Conservation (phyloP, 2,113 vertebrate species). For the Brienomyrus longianalis region DNA sequence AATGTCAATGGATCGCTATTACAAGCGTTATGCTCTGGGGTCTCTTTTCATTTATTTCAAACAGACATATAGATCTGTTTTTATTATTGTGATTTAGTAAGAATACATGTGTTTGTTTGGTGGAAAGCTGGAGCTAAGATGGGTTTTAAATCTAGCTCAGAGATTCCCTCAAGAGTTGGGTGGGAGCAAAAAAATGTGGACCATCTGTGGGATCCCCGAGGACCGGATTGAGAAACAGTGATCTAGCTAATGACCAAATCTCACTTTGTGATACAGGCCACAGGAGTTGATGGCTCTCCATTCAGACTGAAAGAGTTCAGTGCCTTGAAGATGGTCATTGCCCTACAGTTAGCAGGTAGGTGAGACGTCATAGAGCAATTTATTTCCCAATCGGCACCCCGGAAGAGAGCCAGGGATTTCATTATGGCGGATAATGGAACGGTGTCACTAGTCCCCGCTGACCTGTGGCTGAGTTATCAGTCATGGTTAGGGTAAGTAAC, state of each 20-base stretch:
- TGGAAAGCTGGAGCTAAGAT: neutral
- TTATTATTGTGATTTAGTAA: neutral
- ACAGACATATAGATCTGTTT: neutral
- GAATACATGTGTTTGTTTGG: neutral
- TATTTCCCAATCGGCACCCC: conserved; percentile 4
- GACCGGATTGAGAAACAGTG: neutral
- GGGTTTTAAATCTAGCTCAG: neutral
- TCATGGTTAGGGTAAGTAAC: neutral
- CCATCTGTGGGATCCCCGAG: neutral
- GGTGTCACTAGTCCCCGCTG: neutral
- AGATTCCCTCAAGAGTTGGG: neutral
- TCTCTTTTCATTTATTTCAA: neutral
- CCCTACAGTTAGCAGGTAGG: neutral
- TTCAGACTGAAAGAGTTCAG: neutral
- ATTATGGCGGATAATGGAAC: neutral
- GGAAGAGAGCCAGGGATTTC: neutral
- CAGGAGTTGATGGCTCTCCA: neutral
- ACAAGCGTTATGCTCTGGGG: neutral
- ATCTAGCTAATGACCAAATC: neutral
- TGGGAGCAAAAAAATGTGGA: neutral
- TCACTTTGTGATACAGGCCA: neutral
- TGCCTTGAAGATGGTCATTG: neutral
- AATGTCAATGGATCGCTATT: neutral
- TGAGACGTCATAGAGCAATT: neutral
- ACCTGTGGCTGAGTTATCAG: neutral